A percentile compares a stretch with the other conserved stretches of the same genome.
phyloP scores from a whole-genome alignment of 2,113 vertebrate genomes.

The Sterna hirundo region DNA sequence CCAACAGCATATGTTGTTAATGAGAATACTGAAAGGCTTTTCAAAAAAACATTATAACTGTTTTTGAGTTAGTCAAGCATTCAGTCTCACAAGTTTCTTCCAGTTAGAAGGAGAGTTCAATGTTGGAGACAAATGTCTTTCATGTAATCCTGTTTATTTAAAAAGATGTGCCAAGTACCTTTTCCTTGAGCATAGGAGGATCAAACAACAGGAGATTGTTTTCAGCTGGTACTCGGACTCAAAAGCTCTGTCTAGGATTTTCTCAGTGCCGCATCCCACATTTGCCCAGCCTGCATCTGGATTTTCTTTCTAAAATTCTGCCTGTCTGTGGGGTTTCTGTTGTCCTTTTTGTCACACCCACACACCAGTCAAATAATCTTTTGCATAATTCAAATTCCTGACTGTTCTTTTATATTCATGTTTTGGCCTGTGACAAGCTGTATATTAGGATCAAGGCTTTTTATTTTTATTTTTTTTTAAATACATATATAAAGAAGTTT shows the following conservation, averaged over 20 bases:
- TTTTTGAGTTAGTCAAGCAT: background rate
- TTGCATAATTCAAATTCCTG: background rate
- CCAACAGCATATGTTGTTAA: background rate
- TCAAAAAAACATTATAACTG: background rate
- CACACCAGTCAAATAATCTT: background rate
- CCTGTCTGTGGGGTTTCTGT: background rate
- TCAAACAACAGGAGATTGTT: constrained; percentile 51
- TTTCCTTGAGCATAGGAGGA: constrained; percentile 47
- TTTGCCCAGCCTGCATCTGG: constrained; percentile 28
- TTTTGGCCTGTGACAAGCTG: background rate
- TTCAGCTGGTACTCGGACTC: constrained; percentile 42
- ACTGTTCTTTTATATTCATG: background rate
- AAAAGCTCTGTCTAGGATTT: constrained; percentile 17
- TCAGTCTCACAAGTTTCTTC: background rate
- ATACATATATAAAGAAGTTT: background rate
- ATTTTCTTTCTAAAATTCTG: constrained; percentile 26
- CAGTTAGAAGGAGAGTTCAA: background rate
- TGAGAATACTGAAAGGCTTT: background rate
- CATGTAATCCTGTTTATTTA: constrained; percentile 35
- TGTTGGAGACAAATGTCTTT: background rate
- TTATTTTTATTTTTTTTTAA: background rate
- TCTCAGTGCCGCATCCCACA: background rate
- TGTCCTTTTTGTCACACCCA: background rate
- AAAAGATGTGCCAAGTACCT: constrained; percentile 44
- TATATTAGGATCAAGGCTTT: background rate